Percentiles rank a stretch among this genome's conserved stretches.
phyloP scores from a whole-genome alignment of 2,113 vertebrate genomes.

The Carassius auratus region DNA sequence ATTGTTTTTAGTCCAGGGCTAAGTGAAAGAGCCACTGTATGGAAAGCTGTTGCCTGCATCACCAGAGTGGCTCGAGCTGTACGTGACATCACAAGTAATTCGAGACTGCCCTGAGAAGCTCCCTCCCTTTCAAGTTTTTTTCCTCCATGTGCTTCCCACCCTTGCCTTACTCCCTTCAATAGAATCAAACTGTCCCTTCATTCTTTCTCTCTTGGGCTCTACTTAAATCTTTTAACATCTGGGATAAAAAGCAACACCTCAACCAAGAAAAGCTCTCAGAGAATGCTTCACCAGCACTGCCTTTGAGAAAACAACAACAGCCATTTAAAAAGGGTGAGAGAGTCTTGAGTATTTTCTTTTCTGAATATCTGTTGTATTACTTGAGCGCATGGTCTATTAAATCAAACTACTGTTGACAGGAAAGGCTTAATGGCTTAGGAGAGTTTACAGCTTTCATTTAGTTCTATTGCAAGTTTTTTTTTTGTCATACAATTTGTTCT shows the following conservation, averaged over 20 bases:
- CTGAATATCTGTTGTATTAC: slow-evolving; percentile 34
- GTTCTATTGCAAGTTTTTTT: background rate
- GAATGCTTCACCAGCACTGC: slow-evolving; percentile 41
- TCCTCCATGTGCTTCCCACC: slow-evolving; percentile 65
- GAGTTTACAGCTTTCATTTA: background rate
- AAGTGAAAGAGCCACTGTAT: background rate
- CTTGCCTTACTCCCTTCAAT: slow-evolving; percentile 45
- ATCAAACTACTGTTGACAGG: slow-evolving; percentile 50
- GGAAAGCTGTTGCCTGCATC: slow-evolving; percentile 44
- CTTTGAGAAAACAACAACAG: slow-evolving; percentile 29
- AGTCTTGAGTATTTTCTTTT: slow-evolving; percentile 36
- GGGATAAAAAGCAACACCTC: slow-evolving; percentile 45
- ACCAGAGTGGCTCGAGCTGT: slow-evolving; percentile 56
- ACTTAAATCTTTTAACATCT: slow-evolving; percentile 45
- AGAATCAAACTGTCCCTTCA: slow-evolving; percentile 44
- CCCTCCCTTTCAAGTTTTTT: slow-evolving; percentile 55
- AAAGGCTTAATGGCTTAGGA: slow-evolving; percentile 31
- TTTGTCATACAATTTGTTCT: background rate
- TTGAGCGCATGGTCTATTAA: slow-evolving; percentile 57
- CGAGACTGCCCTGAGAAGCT: slow-evolving; percentile 65
- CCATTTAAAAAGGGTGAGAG: slow-evolving; percentile 60
- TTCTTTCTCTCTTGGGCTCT: slow-evolving; percentile 51
- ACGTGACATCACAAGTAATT: slow-evolving; percentile 76
- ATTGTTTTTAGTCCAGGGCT: background rate
- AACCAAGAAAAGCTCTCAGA: slow-evolving; percentile 39